Conservation (phyloP, 2,113 vertebrate species). For the Synchiropus splendidus region DNA sequence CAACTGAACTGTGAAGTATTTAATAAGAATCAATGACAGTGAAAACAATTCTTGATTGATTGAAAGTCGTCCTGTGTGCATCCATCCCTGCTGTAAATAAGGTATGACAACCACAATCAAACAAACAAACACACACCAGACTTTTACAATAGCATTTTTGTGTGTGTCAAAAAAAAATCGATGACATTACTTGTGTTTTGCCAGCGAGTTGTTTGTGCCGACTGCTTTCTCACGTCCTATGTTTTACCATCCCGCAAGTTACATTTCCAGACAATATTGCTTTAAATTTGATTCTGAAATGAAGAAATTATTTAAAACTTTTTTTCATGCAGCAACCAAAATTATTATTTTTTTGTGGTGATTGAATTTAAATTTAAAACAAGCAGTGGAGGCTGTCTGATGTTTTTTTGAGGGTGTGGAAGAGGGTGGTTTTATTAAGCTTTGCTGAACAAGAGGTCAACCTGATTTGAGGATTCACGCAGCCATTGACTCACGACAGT, state of each 20-base stretch:
- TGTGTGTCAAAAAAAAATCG: background rate
- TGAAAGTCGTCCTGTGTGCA: constrained; percentile 15
- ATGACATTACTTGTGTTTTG: background rate
- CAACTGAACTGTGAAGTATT: background rate
- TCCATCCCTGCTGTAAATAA: constrained; percentile 44
- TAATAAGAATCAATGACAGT: background rate
- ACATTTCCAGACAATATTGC: background rate
- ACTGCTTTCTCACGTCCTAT: background rate
- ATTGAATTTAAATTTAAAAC: too few relatives aligned
- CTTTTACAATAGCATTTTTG: background rate
- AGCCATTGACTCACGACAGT: too few relatives aligned
- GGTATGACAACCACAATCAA: constrained; percentile 46
- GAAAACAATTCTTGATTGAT: background rate
- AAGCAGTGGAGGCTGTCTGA: too few relatives aligned
- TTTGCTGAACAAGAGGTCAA: too few relatives aligned
- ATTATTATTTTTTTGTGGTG: too few relatives aligned
- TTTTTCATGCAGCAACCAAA: too few relatives aligned
- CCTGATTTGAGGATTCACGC: too few relatives aligned
- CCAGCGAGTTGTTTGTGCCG: background rate
- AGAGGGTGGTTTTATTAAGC: too few relatives aligned
- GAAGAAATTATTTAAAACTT: too few relatives aligned
- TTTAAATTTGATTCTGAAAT: too few relatives aligned
- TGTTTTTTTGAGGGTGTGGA: too few relatives aligned
- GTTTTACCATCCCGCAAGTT: background rate
- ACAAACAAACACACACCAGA: constrained; percentile 45